Evolutionary conservation across 2,113 vertebrate genomes (phyloP), one percentile per base, ranked within the genome.

Genomic region (Anolis carolinensis): DNA sequence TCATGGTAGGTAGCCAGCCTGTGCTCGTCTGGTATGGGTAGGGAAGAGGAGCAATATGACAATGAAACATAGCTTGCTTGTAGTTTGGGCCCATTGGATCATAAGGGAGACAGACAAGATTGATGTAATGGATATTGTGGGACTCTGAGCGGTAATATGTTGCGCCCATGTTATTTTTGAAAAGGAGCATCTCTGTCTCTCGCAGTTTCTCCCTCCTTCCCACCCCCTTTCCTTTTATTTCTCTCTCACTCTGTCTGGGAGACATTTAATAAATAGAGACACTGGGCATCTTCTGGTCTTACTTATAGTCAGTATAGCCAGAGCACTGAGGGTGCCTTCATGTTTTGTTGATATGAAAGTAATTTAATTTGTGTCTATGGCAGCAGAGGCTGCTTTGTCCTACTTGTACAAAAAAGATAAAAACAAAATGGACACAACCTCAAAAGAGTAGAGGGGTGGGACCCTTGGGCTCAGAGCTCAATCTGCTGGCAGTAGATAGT

Each of bases 1-100:
- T 63, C 84, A 95, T 78, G 94, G 94, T 95, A 94, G 94, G 94
- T 94, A 91, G 75, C 34, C 1, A 63, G 91, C 82, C 16, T 59
- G 2, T 1, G 55, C 36, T 39, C 1, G 0, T 81, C 13, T 67
- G 1, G 82, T 30, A 25, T 11, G 36, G 52, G 59, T 25, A n/a
- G n/a, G 84, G 55, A 18, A 18, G 25, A 86, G 30, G 44, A 23
- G 50, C 3, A 4, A 23, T 30, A 4, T 27, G 13, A 9, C 14
- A 36, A 34, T 25, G 25, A n/a, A 25, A 39, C 34, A 32, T 25
- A 4, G 32, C 27, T 36, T 21, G 34, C 67, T 39, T 44, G 34
- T 72, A 76, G 27, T 80, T n/a, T 86, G 68, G 27, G 52, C 21
- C 63, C 1, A 34, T 74, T 44, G n/a, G 44, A 18, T 52, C 34